Conservation (phyloP, 2,113 vertebrate species). For the Setophaga kirtlandii region DNA sequence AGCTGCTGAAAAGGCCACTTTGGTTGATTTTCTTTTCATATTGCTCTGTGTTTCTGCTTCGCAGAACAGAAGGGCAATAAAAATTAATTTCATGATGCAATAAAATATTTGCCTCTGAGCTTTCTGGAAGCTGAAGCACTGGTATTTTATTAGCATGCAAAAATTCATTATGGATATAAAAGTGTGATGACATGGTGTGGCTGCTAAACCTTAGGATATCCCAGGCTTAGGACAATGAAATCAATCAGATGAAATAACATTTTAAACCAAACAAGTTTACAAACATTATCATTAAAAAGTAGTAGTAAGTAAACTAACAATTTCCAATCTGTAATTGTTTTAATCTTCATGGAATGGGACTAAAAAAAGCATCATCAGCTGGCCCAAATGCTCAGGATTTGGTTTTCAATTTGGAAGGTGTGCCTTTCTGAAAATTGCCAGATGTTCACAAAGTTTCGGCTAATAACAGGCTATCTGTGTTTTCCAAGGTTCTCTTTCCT, state of each 20-base stretch:
- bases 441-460: slow-evolving; percentile 11
- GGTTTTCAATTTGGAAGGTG: not conserved
- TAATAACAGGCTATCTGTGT: not conserved
- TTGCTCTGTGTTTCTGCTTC: slow-evolving; percentile 46
- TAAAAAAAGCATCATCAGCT: not conserved
- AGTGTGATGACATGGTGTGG: not conserved
- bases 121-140: slow-evolving; percentile 30
- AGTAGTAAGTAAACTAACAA: not conserved
- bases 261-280: not conserved
- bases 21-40: slow-evolving; percentile 12
- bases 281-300: not conserved
- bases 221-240: not conserved
- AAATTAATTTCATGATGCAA: slow-evolving; percentile 56
- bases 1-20: slow-evolving; percentile 42
- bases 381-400: not conserved
- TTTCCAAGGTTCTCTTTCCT: not conserved
- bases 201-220: slow-evolving; percentile 39
- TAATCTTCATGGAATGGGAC: not conserved
- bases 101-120: slow-evolving; percentile 41
- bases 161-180: slow-evolving; percentile 53
- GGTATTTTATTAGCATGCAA: slow-evolving; percentile 36
- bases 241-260: slow-evolving; percentile 22
- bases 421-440: not conserved
- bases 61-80: slow-evolving; percentile 51
- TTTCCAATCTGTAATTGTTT: not conserved